Evolutionary conservation across 1,140 invertebrate species (phyloP), one percentile per base, ranked within the genome.

Genomic region (Chironomus striatipennis): DNA sequence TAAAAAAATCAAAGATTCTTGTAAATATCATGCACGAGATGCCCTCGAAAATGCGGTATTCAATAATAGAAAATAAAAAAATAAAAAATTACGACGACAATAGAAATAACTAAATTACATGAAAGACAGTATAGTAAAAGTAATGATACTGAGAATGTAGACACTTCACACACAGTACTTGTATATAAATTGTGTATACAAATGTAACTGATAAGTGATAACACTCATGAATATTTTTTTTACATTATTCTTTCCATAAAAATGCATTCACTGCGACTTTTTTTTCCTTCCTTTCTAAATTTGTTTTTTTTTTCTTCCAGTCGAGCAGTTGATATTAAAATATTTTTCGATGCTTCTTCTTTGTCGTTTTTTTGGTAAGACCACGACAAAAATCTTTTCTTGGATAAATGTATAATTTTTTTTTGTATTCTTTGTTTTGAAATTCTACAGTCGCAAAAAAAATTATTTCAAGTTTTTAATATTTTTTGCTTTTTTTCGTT

Each of bases 181-280:
- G 5, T 34, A 34, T 34, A 34, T 34, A 34, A 34, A 34, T 34
- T 34, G 24, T 34, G 24, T 12, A 10, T 57, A 57, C 47, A 57
- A 10, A 57, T n/a, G 9, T n/a, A 57, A 57, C 47, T 70, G 65
- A 70, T 70, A 70, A 70, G 17, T 70, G 65, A 70, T 70, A 70
- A 70, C 65, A 70, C 65, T 70, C 20, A 9, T 34, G 24, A 34
- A 34, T n/a, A 34, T 34, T 34, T 34, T 34, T 34, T 34, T 34
- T 34, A 34, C 24, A 34, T 34, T 34, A 34, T 34, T 34, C 24
- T 34, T 34, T 34, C 24, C 24, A 34, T 34, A 34, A 18, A 70
- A 7, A 70, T 70, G 65, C 65, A 70, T 70, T 6, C 18, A 70
- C 17, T 20, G 24, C 24, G 24, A 34, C 24, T 34, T 34, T 34